Evolutionary conservation across 1,140 invertebrate species (phyloP), one percentile per base, ranked within the genome.

Genomic region (Drosophila paulistorum): DNA sequence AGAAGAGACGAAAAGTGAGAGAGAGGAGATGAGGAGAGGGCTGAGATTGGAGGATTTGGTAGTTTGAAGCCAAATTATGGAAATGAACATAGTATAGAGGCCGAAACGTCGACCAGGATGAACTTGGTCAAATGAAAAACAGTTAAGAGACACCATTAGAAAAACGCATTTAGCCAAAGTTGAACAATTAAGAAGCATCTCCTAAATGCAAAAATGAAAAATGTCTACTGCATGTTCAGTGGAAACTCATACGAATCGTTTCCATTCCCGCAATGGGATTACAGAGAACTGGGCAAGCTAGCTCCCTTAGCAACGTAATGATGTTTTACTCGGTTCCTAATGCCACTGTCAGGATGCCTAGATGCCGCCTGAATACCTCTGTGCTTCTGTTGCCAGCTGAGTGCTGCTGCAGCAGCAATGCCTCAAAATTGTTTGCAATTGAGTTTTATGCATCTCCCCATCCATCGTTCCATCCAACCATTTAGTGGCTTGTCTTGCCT

Each of bases 121-220:
- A 48, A 10, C 35, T 37, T 37, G 35, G 20, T 11, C 2, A 48
- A 20, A 20, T 1, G 14, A 51, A 20, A 51, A 14, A 1, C 45
- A 23, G 17, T 23, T 51, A 23, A 1, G 17, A 51, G 17, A 23
- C 13, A 41, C 72, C 65, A 64, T 58, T 76, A 76, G 74, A 76
- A 76, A 69, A 68, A 72, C 59, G 65, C 70, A 72, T 72, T 72
- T 55, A 45, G 35, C 33, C 60, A 67, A 77, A 77, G 73, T 76
- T 77, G 60, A 42, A 37, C 67, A 77, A 77, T 77, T 77, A 77
- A 71, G 70, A 71, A 68, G 30, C 13, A 20, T 45, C 39, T 60
- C 33, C 65, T 58, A 75, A 78, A 86, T 75, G 59, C 65, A 41
- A 69, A 84, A 81, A 81, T 79, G 66, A 68, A 69, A 74, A 68